These are phyloP conservation scores for Dione vanillae DNA, from an alignment of 2,888 invertebrate species.

Conservation along the genomic window DNA sequence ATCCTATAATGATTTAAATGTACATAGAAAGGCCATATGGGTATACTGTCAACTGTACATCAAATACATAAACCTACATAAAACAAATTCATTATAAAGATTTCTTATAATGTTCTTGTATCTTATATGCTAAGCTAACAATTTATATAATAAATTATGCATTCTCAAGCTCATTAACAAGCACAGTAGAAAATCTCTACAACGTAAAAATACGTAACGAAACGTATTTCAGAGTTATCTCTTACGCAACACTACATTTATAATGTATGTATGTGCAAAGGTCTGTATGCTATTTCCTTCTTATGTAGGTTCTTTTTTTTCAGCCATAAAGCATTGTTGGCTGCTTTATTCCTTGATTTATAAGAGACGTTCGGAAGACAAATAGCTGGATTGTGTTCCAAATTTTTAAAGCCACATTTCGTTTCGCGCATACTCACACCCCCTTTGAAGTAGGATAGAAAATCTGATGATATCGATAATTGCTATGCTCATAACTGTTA, in stretches of 20 bases:
- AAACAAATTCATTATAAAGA: neutral
- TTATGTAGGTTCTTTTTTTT: constrained; percentile 83
- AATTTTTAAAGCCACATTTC: constrained; percentile 91
- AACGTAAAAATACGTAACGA: constrained; percentile 26
- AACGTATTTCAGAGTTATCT: constrained; percentile 55
- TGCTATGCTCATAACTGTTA: neutral
- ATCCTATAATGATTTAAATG: too few relatives aligned
- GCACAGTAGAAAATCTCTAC: constrained; percentile 20
- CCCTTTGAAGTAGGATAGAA: constrained; percentile 68
- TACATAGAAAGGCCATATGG: too few relatives aligned
- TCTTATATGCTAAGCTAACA: neutral
- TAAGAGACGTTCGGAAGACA: constrained; percentile 89
- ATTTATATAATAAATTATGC: constrained; percentile 12
- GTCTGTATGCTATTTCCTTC: constrained; percentile 82
- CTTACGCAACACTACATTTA: constrained; percentile 77
- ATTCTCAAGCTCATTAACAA: constrained; percentile 18
- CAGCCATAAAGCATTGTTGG: constrained; percentile 86
- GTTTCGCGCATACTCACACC: constrained; percentile 84
- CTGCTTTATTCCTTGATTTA: constrained; percentile 88
- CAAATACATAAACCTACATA: neutral
- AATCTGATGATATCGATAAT: constrained; percentile 51
- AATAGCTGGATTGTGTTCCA: constrained; percentile 91
- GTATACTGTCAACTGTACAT: too few relatives aligned
- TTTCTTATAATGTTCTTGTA: neutral
- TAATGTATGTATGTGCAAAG: constrained; percentile 73